phyloP scores from a whole-genome alignment of 2,797 vertebrate genomes.

The Mico argentatus region DNA sequence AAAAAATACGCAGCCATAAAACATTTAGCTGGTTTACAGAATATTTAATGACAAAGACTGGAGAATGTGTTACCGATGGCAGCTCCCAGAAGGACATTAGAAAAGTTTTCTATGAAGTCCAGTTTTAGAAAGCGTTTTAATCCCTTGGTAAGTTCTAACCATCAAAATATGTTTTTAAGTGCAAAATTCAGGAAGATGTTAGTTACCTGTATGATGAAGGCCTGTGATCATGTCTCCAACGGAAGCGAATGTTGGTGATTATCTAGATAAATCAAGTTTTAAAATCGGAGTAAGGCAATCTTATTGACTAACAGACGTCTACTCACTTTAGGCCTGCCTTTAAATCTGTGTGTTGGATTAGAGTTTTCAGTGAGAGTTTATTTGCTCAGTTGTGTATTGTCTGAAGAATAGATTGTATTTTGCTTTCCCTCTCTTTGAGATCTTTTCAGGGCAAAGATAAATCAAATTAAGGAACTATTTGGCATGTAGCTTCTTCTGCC shows the following conservation, averaged over 20 bases:
- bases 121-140: neutral
- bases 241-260: neutral
- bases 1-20: neutral
- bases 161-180: neutral
- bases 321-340: neutral
- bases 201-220: neutral
- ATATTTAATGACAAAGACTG: neutral
- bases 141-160: neutral
- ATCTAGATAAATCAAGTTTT: neutral
- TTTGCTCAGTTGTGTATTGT: slow-evolving; percentile 1
- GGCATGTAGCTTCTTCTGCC: neutral
- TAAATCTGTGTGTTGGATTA: slow-evolving; percentile 24
- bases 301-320: neutral
- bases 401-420: neutral
- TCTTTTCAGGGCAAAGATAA: slow-evolving; percentile 9
- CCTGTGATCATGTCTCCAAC: neutral
- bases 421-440: neutral
- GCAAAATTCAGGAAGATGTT: neutral
- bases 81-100: neutral
- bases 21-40: neutral
- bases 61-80: neutral
- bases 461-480: neutral
- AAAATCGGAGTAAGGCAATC: neutral
- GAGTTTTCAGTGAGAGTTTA: slow-evolving; percentile 30
- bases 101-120: neutral